Evolutionary conservation across 2,113 vertebrate genomes (phyloP).

Genomic region (Hirundichthys speculiger): DNA sequence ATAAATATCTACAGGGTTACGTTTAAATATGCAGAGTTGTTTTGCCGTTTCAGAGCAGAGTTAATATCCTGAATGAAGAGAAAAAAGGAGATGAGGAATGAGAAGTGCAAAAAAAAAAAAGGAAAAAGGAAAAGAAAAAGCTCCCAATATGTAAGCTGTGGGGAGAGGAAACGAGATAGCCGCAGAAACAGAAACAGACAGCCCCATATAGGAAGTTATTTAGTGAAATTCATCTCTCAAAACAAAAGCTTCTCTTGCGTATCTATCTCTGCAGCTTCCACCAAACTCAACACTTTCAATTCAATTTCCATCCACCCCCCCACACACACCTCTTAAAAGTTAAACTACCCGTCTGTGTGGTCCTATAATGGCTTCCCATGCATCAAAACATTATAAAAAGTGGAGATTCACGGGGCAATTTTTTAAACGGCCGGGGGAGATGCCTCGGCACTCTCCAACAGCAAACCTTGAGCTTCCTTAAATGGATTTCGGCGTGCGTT

Average conservation of each 20-base stretch:
- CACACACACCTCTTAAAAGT: too few species aligned
- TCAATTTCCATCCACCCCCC: slow-evolving; percentile 47
- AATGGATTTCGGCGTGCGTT: slow-evolving; percentile 49
- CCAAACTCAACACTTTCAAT: slow-evolving; percentile 57
- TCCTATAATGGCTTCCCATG: slow-evolving; percentile 55
- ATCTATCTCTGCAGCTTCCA: slow-evolving; percentile 35
- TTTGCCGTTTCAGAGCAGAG: slow-evolving; percentile 1
- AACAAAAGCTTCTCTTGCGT: slow-evolving; percentile 58
- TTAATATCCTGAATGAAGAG: slow-evolving; percentile 17
- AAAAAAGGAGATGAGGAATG: slow-evolving; percentile 5
- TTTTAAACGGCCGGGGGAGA: slow-evolving; percentile 25
- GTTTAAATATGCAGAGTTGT: slow-evolving; percentile 11
- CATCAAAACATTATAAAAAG: slow-evolving; percentile 50
- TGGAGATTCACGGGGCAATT: slow-evolving; percentile 15
- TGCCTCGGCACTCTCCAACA: slow-evolving; percentile 11
- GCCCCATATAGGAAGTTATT: slow-evolving; percentile 60
- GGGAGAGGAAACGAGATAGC: slow-evolving; percentile 37
- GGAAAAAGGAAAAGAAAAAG: too few species aligned
- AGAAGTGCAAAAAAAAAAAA: slow-evolving; percentile 13
- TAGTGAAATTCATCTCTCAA: slow-evolving; percentile 66
- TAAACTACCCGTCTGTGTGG: too few species aligned
- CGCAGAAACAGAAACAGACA: slow-evolving; percentile 57
- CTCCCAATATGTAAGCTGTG: slow-evolving; percentile 29
- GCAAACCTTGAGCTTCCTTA: slow-evolving; percentile 42
- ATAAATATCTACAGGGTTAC: not conserved